These are phyloP conservation scores for Cyrtorhinus lividipennis DNA, from an alignment of 1,140 invertebrate genomes.

Conservation along the genomic window DNA sequence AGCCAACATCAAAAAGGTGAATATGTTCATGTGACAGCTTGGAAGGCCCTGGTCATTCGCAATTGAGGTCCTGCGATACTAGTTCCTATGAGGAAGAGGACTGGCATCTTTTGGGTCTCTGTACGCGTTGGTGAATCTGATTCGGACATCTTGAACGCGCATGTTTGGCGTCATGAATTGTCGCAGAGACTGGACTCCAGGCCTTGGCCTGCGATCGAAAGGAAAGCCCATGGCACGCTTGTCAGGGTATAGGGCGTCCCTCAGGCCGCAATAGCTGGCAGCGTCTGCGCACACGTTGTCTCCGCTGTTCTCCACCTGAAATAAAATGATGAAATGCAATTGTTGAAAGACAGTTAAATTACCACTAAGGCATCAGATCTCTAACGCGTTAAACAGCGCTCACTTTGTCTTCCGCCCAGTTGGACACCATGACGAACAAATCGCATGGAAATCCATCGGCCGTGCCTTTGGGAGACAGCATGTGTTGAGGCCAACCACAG, in stretches of 20 bases:
- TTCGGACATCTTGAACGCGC: constrained; percentile 38
- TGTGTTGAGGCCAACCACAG: constrained; percentile 75
- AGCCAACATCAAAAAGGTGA: too few relatives aligned
- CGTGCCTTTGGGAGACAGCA: constrained; percentile 61
- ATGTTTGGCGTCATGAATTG: constrained; percentile 56
- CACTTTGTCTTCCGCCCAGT: constrained; percentile 53
- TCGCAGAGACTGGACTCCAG: constrained; percentile 35
- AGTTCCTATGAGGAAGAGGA: not conserved
- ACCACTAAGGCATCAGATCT: not conserved
- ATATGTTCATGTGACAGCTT: too few relatives aligned
- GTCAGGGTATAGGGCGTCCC: constrained; percentile 57
- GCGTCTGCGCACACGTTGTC: constrained; percentile 43
- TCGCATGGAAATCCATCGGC: constrained; percentile 48
- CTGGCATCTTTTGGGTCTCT: not conserved
- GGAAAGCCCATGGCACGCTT: constrained; percentile 57
- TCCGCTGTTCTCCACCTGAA: not conserved
- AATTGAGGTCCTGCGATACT: too few relatives aligned
- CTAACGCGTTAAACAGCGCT: constrained; percentile 17
- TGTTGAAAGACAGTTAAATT: not conserved
- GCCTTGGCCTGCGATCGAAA: constrained; percentile 47
- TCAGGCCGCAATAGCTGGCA: constrained; percentile 55
- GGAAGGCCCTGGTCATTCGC: too few relatives aligned
- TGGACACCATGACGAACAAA: constrained; percentile 67
- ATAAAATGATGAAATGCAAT: not conserved
- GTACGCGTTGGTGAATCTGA: constrained; percentile 29